Evolutionary conservation across 1,140 invertebrate species (phyloP).

Genomic region (Anadara kagoshimensis): DNA sequence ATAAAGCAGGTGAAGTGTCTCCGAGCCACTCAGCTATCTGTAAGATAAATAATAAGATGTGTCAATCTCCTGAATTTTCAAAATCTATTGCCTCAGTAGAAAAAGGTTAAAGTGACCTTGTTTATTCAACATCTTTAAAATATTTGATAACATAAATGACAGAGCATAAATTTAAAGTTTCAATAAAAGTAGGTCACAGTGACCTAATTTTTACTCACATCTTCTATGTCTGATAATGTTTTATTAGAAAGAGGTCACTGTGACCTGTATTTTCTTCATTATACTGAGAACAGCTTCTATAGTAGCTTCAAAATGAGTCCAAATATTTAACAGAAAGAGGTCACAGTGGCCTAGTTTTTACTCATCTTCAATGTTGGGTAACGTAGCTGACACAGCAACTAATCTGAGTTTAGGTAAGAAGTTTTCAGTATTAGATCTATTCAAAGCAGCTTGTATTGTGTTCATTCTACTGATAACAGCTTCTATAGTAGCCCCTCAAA

Average conservation of each 20-base stretch:
- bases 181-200: background rate
- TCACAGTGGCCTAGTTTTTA: too few species aligned
- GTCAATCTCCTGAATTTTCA: too few species aligned
- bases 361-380: conserved; percentile 83
- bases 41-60: too few species aligned
- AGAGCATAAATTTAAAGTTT: too few species aligned
- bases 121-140: too few species aligned
- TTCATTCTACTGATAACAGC: conserved; percentile 87
- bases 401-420: conserved; percentile 78
- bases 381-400: conserved; percentile 85
- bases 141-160: too few species aligned
- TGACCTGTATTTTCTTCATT: conserved; percentile 80
- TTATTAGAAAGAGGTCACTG: conserved; percentile 86
- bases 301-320: too few species aligned
- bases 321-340: too few species aligned
- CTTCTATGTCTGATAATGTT: conserved; percentile 86
- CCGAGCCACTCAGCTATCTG: conserved; percentile 82
- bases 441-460: conserved; percentile 72
- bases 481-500: too few species aligned
- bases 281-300: conserved; percentile 5
- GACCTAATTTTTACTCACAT: conserved; percentile 74
- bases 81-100: too few species aligned
- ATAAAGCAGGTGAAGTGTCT: conserved; percentile 61
- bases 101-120: too few species aligned
- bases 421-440: too few species aligned